A percentile compares a stretch with the other conserved stretches of the same genome.
Conservation (phyloP, 2,888 invertebrate species). For the Cantharis nigra region DNA sequence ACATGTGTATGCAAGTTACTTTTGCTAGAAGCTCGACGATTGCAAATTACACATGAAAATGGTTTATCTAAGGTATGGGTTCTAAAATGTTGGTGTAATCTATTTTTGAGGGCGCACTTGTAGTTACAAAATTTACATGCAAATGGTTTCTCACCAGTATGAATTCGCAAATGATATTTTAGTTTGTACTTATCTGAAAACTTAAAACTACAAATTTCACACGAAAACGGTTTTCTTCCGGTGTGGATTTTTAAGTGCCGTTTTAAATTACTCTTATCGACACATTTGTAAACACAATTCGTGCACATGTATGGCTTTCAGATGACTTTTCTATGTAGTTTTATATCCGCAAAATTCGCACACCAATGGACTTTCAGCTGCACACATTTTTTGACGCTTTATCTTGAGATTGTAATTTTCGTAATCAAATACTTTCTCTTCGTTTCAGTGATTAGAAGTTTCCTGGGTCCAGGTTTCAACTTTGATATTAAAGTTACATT, state of each 20-base stretch:
- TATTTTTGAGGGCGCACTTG: not conserved
- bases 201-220: not conserved
- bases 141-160: not conserved
- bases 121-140: not conserved
- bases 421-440: not conserved
- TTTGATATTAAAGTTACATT: not conserved
- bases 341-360: not conserved
- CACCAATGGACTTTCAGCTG: not conserved
- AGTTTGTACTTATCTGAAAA: not conserved
- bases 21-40: not conserved
- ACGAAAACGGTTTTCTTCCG: not conserved
- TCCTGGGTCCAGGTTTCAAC: not conserved
- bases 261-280: not conserved
- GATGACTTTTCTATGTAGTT: not conserved
- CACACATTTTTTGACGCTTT: not conserved
- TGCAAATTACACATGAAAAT: not conserved
- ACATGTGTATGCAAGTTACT: not conserved
- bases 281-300: not conserved
- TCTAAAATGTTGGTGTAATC: not conserved
- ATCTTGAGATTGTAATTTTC: not conserved
- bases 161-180: not conserved
- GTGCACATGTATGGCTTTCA: not conserved
- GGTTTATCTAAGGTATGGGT: not conserved
- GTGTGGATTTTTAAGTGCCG: not conserved
- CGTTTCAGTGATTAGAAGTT: not conserved